phyloP scores from a whole-genome alignment of 2,113 vertebrate species.

The Bubalus kerabau region DNA sequence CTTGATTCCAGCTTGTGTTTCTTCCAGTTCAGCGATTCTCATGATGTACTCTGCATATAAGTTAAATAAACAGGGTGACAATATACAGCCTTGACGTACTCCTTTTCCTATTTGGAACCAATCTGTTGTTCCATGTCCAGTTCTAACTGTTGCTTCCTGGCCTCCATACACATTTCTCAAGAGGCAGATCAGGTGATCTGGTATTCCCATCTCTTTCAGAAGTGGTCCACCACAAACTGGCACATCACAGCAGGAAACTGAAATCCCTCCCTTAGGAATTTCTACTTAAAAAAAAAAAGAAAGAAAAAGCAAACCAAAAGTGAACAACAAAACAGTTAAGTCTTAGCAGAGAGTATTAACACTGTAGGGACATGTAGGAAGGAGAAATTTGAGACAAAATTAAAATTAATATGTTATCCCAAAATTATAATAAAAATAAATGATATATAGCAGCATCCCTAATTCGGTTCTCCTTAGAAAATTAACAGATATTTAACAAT shows the following conservation, averaged over 20 bases:
- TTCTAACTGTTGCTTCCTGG: no score
- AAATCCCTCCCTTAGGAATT: neutral
- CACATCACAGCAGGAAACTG: neutral
- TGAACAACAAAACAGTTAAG: neutral
- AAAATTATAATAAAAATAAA: neutral
- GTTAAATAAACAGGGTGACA: no score
- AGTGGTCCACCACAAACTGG: neutral
- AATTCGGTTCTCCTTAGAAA: neutral
- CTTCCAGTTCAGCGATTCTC: no score
- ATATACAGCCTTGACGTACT: no score
- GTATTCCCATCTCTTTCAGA: no score
- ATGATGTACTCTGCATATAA: no score
- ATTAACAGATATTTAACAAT: neutral
- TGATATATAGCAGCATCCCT: neutral
- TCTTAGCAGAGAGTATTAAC: neutral
- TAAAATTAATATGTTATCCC: neutral
- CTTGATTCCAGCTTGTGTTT: no score
- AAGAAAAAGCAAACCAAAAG: neutral
- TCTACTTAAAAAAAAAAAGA: neutral
- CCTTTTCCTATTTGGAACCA: no score
- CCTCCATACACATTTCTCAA: no score
- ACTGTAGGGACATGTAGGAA: neutral
- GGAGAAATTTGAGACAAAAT: neutral
- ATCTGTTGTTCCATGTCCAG: no score
- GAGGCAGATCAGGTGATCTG: no score